These are phyloP conservation scores for Ceyx melanurus DNA, from an alignment of 2,113 vertebrate species.

Conservation along the genomic window DNA sequence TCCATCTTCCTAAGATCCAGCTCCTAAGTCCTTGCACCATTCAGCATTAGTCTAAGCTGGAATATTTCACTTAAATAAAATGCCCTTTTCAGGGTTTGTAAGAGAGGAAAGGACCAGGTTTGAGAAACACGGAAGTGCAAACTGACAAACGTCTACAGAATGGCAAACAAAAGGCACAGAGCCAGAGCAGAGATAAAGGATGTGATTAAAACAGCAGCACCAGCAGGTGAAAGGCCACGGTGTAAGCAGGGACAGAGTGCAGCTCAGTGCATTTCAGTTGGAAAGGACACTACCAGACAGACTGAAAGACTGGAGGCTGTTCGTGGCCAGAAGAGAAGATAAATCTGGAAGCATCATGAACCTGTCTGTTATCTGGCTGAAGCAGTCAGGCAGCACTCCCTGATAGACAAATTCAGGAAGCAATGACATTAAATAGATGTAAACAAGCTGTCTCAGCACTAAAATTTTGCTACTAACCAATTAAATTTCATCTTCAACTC, in stretches of 20 bases:
- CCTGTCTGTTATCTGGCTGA: slow-evolving; percentile 50
- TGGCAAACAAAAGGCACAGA: background rate
- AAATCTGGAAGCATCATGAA: slow-evolving; percentile 22
- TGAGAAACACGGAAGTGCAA: background rate
- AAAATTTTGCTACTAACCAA: slow-evolving; percentile 69
- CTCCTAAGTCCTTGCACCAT: background rate
- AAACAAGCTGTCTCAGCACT: slow-evolving; percentile 72
- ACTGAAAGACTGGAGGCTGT: slow-evolving; percentile 4
- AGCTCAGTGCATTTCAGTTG: background rate
- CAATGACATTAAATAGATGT: slow-evolving; percentile 67
- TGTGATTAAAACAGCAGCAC: background rate
- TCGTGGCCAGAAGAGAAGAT: slow-evolving; percentile 45
- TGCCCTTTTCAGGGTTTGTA: background rate
- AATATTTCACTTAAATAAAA: background rate
- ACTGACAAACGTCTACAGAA: background rate
- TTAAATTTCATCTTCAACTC: slow-evolving; percentile 67
- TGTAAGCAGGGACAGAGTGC: background rate
- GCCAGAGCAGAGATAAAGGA: background rate
- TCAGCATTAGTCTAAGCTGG: background rate
- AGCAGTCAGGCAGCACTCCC: slow-evolving; percentile 60
- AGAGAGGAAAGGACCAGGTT: background rate
- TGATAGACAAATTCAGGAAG: slow-evolving; percentile 62
- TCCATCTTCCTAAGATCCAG: background rate
- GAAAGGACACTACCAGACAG: background rate
- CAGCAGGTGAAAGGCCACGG: background rate